A percentile compares a stretch with the other conserved stretches of the same genome.
Evolutionary conservation across 2,113 vertebrate species (phyloP).

Genomic region (Microtus richardsoni): DNA sequence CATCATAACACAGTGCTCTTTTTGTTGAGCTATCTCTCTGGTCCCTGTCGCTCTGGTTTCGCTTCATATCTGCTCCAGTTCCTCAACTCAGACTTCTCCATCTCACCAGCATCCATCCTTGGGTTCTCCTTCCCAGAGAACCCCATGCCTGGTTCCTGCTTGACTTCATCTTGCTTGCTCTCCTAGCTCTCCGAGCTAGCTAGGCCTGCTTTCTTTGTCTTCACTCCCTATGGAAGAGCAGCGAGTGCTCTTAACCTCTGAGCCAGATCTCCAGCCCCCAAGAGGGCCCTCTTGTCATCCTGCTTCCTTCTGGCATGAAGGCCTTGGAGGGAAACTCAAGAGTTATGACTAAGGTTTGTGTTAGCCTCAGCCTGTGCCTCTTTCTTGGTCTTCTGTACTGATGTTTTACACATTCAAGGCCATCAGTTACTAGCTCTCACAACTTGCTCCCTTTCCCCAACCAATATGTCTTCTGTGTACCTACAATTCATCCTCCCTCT

Average conservation of each 20-base stretch:
- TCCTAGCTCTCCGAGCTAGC: background rate
- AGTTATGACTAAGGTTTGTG: background rate
- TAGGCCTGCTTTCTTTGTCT: background rate
- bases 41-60: background rate
- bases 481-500: background rate
- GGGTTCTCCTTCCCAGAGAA: background rate
- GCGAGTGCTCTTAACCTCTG: background rate
- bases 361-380: background rate
- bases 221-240: background rate
- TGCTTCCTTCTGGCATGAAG: background rate
- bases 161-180: no score
- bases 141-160: background rate
- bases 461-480: background rate
- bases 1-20: background rate
- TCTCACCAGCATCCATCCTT: background rate
- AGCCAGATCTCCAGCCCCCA: no score
- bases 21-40: background rate
- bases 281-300: background rate
- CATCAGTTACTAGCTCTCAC: background rate
- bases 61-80: background rate
- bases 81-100: background rate
- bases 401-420: background rate
- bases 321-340: background rate
- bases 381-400: background rate
- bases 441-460: background rate